phyloP scores from a whole-genome alignment of 2,888 invertebrate species.

The Chymomyza procnemis region DNA sequence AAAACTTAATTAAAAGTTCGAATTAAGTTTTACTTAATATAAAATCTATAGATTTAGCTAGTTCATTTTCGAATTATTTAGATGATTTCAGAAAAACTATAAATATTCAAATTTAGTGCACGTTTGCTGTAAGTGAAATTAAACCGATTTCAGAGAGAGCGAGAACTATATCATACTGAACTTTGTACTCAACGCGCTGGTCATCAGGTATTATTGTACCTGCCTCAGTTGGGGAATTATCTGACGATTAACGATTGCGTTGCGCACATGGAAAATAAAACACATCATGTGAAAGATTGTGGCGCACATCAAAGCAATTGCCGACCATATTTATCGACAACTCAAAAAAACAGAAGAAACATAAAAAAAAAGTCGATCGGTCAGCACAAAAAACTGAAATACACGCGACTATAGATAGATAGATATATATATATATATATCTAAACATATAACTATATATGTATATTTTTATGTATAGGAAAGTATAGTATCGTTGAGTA shows the following conservation, averaged over 20 bases:
- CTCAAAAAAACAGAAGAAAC: conserved; percentile 18
- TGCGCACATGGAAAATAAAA: conserved; percentile 44
- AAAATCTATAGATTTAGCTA: too few relatives aligned
- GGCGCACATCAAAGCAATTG: conserved; percentile 44
- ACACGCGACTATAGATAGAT: conserved; percentile 2
- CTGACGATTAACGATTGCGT: conserved; percentile 31
- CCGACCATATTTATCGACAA: conserved; percentile 50
- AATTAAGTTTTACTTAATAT: too few relatives aligned
- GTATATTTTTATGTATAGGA: not conserved
- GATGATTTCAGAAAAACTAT: too few relatives aligned
- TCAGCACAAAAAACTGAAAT: conserved; percentile 19
- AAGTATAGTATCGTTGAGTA: not conserved
- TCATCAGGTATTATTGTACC: not conserved
- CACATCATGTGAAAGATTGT: conserved; percentile 23
- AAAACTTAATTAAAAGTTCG: too few relatives aligned
- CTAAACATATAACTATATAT: not conserved
- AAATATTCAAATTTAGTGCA: too few relatives aligned
- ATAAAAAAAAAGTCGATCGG: conserved; percentile 24
- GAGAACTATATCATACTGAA: not conserved
- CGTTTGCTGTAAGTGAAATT: not conserved
- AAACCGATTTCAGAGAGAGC: not conserved
- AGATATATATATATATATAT: conserved; percentile 4
- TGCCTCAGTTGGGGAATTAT: conserved; percentile 3
- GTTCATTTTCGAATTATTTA: too few relatives aligned
- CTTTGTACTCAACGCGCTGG: not conserved